phyloP scores from a whole-genome alignment of 2,888 invertebrate genomes.

The Luffia ferchaultella region DNA sequence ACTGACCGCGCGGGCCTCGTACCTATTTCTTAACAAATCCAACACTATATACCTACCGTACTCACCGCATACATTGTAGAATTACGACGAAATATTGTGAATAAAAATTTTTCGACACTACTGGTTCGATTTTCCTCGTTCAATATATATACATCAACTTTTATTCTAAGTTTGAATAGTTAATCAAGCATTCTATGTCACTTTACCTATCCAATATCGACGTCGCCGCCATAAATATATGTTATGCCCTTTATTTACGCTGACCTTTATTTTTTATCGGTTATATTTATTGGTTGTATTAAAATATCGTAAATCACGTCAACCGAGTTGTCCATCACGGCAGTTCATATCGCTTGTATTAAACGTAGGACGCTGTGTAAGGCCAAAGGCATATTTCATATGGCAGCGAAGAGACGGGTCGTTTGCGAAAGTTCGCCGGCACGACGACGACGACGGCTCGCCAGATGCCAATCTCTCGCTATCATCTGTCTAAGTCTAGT shows the following conservation, averaged over 20 bases:
- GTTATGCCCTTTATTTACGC: too few species aligned
- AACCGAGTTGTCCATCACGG: neutral
- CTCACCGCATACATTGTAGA: slow-evolving; percentile 3
- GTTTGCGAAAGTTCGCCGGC: slow-evolving; percentile 44
- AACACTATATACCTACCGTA: slow-evolving; percentile 1
- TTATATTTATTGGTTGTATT: too few species aligned
- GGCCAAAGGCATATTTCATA: neutral
- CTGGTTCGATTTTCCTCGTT: too few species aligned
- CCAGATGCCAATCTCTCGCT: slow-evolving; percentile 41
- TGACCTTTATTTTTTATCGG: too few species aligned
- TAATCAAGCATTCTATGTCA: too few species aligned
- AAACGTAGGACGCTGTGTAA: neutral
- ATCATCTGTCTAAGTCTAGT: slow-evolving; percentile 40
- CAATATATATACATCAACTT: too few species aligned
- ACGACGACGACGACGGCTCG: slow-evolving; percentile 20
- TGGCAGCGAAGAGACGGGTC: slow-evolving; percentile 16
- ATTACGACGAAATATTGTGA: too few species aligned
- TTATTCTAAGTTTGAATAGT: too few species aligned
- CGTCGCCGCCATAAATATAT: too few species aligned
- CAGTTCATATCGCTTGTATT: neutral
- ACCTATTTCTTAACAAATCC: slow-evolving; percentile 1
- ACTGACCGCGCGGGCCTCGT: neutral
- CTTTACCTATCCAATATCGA: too few species aligned
- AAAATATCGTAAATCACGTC: too few species aligned
- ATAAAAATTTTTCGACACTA: too few species aligned